phyloP scores from a whole-genome alignment of 1,140 invertebrate species.

The Drosophila tristis region DNA sequence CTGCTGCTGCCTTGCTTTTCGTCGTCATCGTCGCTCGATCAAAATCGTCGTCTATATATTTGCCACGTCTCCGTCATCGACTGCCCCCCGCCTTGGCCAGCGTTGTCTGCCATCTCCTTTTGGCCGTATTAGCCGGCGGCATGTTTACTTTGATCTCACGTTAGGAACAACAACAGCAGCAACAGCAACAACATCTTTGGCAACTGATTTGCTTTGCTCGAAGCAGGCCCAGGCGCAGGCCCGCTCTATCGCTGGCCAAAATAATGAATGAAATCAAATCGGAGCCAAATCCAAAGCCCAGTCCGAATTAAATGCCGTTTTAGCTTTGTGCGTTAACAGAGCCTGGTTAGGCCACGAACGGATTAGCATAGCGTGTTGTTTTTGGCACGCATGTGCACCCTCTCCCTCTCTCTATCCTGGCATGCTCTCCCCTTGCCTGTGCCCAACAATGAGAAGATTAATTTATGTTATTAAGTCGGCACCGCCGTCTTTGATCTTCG shows the following conservation, averaged over 20 bases:
- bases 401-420: not conserved
- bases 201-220: slow-evolving; percentile 55
- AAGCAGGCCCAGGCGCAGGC: slow-evolving; percentile 9
- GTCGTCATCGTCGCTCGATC: slow-evolving; percentile 66
- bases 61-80: slow-evolving; percentile 35
- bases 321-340: slow-evolving; percentile 65
- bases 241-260: slow-evolving; percentile 34
- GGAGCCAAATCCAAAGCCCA: slow-evolving; percentile 33
- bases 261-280: slow-evolving; percentile 78
- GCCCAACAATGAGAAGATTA: slow-evolving; percentile 82
- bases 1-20: slow-evolving; percentile 32
- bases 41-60: slow-evolving; percentile 63
- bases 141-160: slow-evolving; percentile 72
- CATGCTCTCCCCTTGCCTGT: slow-evolving; percentile 4
- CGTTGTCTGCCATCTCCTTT: slow-evolving; percentile 1
- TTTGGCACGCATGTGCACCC: slow-evolving; percentile 70
- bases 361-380: slow-evolving; percentile 64
- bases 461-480: slow-evolving; percentile 84
- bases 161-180: slow-evolving; percentile 49
- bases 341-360: slow-evolving; percentile 61
- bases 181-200: slow-evolving; percentile 45
- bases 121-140: slow-evolving; percentile 42
- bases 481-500: slow-evolving; percentile 73
- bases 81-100: not conserved
- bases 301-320: slow-evolving; percentile 67